Evolutionary conservation across 2,797 vertebrate species (phyloP), one percentile per base, ranked within the genome.

Genomic region (Hydrocynus forskahlii): DNA sequence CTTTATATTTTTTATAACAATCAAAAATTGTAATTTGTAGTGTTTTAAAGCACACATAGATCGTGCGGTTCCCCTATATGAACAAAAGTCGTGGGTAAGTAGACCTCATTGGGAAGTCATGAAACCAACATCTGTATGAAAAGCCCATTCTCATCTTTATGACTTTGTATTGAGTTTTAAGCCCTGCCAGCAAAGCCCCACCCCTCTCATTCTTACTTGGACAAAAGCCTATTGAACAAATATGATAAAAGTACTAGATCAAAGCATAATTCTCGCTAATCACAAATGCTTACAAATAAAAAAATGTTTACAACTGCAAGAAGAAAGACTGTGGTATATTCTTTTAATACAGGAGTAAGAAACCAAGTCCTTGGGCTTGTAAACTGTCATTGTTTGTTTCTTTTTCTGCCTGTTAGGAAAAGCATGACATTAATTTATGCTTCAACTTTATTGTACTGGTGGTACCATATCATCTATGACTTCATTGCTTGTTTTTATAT

Each of bases 201-300:
- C 74, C 16, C 59, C 2, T 45, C 17, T 5, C 29, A 75, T 19
- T 69, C 64, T 79, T 63, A 59, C 81, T 68, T 79, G 25, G 55
- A 79, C 66, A 75, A 70, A 54, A 66, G 54, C 17, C 29, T 76
- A 54, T 29, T 64, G 25, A 78, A 81, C 67, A 74, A 55, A 78
- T 35, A 40, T 12, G 62, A 50, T 50, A 38, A 48, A 75, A 35
- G 52, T 75, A 70, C 23, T 78, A 72, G 21, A 55, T 78, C 74
- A 0, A 77, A 76, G 52, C 17, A 38, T 87, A 83, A 83, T 81
- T 89, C 90, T 91, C 89, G 91, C 92, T 88, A 91, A 93, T 94
- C 89, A 92, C 92, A 93, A 89, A 90, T 95, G 95, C 95, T 96
- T 95, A 95, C 93, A 93, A 95, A 93, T 95, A 83, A 87, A 93